Evolutionary conservation across 2,888 invertebrate genomes (phyloP).

Genomic region (Nephrotoma flavescens): DNA sequence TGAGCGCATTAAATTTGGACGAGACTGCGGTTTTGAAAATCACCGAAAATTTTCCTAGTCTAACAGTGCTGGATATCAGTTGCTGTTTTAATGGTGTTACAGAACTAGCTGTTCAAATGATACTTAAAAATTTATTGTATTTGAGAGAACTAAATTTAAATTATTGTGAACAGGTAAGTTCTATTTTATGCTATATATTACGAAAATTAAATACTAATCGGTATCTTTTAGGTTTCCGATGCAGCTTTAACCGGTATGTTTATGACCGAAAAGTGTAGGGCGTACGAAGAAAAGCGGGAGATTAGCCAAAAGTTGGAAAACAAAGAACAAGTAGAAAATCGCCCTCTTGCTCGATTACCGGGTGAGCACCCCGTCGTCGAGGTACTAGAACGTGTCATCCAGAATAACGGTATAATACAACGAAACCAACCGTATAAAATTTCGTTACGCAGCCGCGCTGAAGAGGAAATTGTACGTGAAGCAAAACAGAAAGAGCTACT

Average conservation of each 20-base stretch:
- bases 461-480: slow-evolving; percentile 52
- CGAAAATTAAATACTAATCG: not conserved
- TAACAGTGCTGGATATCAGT: slow-evolving; percentile 46
- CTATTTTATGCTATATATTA: not conserved
- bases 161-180: slow-evolving; percentile 43
- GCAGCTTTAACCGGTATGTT: slow-evolving; percentile 55
- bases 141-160: slow-evolving; percentile 46
- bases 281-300: slow-evolving; percentile 15
- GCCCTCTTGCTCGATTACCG: not conserved
- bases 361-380: not conserved
- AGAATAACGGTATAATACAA: slow-evolving; percentile 12
- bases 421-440: slow-evolving; percentile 26
- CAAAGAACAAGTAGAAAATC: slow-evolving; percentile 11
- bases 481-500: slow-evolving; percentile 48
- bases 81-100: slow-evolving; percentile 58
- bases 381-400: not conserved
- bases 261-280: slow-evolving; percentile 28
- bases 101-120: slow-evolving; percentile 48
- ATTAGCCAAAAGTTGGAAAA: slow-evolving; percentile 11
- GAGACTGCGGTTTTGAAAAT: slow-evolving; percentile 45
- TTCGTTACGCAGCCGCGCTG: slow-evolving; percentile 48
- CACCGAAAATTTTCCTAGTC: slow-evolving; percentile 40
- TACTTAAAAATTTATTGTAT: slow-evolving; percentile 45
- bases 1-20: slow-evolving; percentile 44
- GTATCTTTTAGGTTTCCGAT: slow-evolving; percentile 36